phyloP scores from a whole-genome alignment of 2,888 invertebrate genomes.

The Diarsia brunnea region DNA sequence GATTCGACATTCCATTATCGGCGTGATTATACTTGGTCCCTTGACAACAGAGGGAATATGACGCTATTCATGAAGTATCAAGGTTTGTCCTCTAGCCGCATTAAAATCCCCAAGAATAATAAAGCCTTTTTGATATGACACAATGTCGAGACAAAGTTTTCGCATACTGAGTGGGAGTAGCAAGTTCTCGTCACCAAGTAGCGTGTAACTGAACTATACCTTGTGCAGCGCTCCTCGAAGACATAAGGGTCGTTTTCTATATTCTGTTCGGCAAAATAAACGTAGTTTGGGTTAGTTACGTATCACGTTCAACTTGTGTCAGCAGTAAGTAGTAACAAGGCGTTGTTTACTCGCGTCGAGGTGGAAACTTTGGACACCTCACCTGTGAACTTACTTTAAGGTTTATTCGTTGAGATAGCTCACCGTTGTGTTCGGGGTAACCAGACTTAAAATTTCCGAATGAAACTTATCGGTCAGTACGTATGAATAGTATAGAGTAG shows the following conservation, averaged over 20 bases:
- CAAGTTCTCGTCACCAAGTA: conserved; percentile 44
- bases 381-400: conserved; percentile 72
- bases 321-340: conserved; percentile 75
- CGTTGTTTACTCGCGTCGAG: conserved; percentile 77
- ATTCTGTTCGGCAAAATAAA: conserved; percentile 59
- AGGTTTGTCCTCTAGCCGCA: conserved; percentile 31
- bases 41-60: conserved; percentile 49
- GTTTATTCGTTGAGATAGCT: conserved; percentile 56
- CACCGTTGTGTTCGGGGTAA: conserved; percentile 4
- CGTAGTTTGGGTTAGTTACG: conserved; percentile 65
- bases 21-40: conserved; percentile 66
- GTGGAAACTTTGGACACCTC: conserved; percentile 77
- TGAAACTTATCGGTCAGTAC: conserved; percentile 13
- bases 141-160: conserved; percentile 70
- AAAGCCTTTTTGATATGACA: conserved; percentile 45
- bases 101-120: conserved; percentile 54
- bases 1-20: conserved; percentile 72
- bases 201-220: conserved; percentile 47
- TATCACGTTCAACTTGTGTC: conserved; percentile 72
- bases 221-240: conserved; percentile 49
- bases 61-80: conserved; percentile 48
- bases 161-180: conserved; percentile 67
- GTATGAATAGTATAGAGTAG: not conserved
- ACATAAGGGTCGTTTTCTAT: conserved; percentile 65
- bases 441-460: conserved; percentile 31